phyloP scores from a whole-genome alignment of 2,888 invertebrate genomes.

The Balanococcus diminutus region DNA sequence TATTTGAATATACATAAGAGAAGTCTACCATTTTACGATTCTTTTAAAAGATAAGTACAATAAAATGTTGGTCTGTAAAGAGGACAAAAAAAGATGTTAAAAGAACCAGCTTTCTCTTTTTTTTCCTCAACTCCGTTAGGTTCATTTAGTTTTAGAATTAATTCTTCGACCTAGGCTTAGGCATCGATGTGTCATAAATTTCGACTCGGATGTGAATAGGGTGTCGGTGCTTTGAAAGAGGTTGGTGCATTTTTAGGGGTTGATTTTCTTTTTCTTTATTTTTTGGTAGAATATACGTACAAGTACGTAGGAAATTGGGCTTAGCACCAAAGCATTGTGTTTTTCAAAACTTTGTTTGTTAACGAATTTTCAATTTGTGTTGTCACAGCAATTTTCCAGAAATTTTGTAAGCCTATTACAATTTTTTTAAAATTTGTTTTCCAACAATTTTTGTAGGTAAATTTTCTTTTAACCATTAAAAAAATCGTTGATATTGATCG shows the following conservation, averaged over 20 bases:
- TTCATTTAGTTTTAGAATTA: background rate
- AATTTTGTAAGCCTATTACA: too few species aligned
- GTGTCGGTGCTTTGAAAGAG: background rate
- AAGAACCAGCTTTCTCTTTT: conserved; percentile 4
- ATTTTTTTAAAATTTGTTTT: too few species aligned
- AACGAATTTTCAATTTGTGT: too few species aligned
- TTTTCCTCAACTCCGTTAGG: background rate
- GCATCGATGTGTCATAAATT: background rate
- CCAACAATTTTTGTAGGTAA: too few species aligned
- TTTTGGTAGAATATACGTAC: too few species aligned
- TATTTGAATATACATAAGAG: conserved; percentile 1
- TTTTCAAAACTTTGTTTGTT: too few species aligned
- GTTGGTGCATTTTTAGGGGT: background rate
- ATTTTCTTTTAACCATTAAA: too few species aligned
- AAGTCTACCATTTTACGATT: background rate
- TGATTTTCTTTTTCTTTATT: too few species aligned
- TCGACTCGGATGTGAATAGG: background rate
- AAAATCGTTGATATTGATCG: too few species aligned
- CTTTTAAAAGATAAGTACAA: background rate
- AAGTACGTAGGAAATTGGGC: too few species aligned
- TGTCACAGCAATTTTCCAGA: too few species aligned
- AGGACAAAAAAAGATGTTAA: background rate
- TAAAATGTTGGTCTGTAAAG: background rate
- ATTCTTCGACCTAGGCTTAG: background rate
- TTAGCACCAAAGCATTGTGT: too few species aligned